These are phyloP conservation scores for Dermolepida albohirtum DNA, from an alignment of 2,888 invertebrate genomes.

Conservation along the genomic window DNA sequence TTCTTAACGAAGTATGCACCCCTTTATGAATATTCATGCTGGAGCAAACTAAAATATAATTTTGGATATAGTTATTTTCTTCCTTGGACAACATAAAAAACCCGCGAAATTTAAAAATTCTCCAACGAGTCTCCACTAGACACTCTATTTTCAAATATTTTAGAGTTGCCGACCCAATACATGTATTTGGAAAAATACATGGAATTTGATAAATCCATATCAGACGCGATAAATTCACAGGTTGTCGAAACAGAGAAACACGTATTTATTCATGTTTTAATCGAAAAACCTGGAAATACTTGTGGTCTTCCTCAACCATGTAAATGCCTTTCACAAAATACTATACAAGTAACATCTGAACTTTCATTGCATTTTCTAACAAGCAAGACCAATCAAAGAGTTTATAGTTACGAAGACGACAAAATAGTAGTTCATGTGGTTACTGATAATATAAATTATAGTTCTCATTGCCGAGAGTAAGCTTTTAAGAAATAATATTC, in stretches of 20 bases:
- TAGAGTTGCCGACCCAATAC: constrained; percentile 57
- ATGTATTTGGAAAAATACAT: constrained; percentile 60
- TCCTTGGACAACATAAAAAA: no score
- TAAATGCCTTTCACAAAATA: constrained; percentile 58
- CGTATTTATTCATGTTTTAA: constrained; percentile 55
- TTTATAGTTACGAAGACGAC: constrained; percentile 58
- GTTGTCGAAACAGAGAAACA: constrained; percentile 51
- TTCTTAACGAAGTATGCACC: no score
- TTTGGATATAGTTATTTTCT: no score
- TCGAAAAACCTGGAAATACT: constrained; percentile 52
- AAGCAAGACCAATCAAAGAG: constrained; percentile 56
- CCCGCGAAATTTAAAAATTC: no score
- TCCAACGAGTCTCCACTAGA: no score
- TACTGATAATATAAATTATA: constrained; percentile 58
- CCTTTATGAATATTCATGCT: no score
- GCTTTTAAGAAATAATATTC: constrained; percentile 6
- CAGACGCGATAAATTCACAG: constrained; percentile 54
- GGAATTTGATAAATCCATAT: constrained; percentile 55
- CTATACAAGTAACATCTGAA: constrained; percentile 57
- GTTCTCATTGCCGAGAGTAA: constrained; percentile 53
- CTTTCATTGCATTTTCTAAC: constrained; percentile 54
- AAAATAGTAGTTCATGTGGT: constrained; percentile 56
- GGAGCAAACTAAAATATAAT: no score
- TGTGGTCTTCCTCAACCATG: constrained; percentile 57
- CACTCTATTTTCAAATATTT: constrained; percentile 29